These are phyloP conservation scores for Pachycephus smyrnensis DNA, from an alignment of 2,888 invertebrate species.

Conservation along the genomic window DNA sequence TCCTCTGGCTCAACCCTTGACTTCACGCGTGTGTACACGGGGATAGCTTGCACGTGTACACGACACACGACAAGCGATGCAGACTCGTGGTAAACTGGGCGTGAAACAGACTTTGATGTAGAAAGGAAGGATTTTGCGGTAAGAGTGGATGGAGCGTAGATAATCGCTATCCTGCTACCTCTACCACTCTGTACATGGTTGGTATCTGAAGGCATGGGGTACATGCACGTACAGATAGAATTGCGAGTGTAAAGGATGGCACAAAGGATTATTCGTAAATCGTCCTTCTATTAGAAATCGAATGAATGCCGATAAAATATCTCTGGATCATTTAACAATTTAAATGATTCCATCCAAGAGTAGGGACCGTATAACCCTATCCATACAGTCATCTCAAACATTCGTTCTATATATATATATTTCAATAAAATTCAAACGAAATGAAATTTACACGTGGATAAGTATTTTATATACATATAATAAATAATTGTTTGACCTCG, in stretches of 20 bases:
- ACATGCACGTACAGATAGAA: background rate
- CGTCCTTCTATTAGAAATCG: background rate
- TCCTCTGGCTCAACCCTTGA: background rate
- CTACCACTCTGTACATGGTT: slow-evolving; percentile 5
- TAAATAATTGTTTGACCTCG: background rate
- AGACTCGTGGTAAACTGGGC: slow-evolving; percentile 43
- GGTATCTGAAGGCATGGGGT: background rate
- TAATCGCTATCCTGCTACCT: slow-evolving; percentile 37
- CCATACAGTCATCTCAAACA: too few relatives aligned
- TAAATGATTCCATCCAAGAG: background rate
- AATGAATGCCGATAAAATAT: background rate
- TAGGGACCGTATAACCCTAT: too few relatives aligned
- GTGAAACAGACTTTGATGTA: slow-evolving; percentile 51
- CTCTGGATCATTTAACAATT: background rate
- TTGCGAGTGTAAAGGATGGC: background rate
- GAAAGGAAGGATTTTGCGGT: slow-evolving; percentile 48
- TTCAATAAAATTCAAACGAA: too few relatives aligned
- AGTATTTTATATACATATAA: too few relatives aligned
- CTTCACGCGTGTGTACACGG: background rate
- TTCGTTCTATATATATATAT: too few relatives aligned
- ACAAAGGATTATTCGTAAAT: background rate
- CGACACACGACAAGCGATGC: slow-evolving; percentile 11
- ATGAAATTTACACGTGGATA: too few relatives aligned
- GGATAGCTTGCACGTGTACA: background rate
- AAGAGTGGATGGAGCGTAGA: slow-evolving; percentile 46